Base-by-base conservation (phyloP, 2,113 vertebrate species). In the Stictonetta naevosa region DNA sequence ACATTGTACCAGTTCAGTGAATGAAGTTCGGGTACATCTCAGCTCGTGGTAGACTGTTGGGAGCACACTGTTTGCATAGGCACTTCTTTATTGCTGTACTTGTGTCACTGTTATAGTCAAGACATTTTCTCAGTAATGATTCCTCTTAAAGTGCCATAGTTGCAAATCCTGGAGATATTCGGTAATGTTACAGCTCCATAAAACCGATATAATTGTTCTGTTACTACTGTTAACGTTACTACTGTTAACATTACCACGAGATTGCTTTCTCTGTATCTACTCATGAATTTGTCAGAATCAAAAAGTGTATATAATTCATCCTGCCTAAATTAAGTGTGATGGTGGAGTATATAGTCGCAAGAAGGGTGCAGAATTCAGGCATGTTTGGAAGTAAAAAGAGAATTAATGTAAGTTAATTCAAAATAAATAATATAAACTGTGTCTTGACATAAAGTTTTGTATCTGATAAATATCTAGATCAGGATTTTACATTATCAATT, bases 181-280 rank as follows among this genome's bases (percentile, higher is more conserved):
- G 55, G n/a, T 48, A 76, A 60, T 25, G 53, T 77, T 79, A 55
- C 58, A 79, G 74, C 77, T 82, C 69, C 69, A 67, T 60, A 78
- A 81, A 86, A 23, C 38, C 58, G 81, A 60, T 82, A 63, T 67
- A 91, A 95, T 92, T 89, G 53, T 84, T 86, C 74, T 82, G 62
- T 92, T 87, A 91, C 56, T 82, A 64, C 62, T 64, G 62, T 64
- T 64, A 64, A 40, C 5, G 10, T 40, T 40, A 64, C 62, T 52
- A 52, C 62, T 64, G 62, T 64, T 64, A 64, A 40, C 38, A 8
- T 40, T 40, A 64, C 62, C 38, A 40, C 38, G 40, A 40, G 62
- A 64, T 40, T 40, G 62, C 62, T 64, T 64, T 64, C 62, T 64
- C 62, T 64, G 40, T 40, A 64, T 64, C 62, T 64, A 38, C 34